A percentile compares a stretch with the other conserved stretches of the same genome.
Conservation (phyloP, 2,888 invertebrate species). For the Chromoteleia sp. region DNA sequence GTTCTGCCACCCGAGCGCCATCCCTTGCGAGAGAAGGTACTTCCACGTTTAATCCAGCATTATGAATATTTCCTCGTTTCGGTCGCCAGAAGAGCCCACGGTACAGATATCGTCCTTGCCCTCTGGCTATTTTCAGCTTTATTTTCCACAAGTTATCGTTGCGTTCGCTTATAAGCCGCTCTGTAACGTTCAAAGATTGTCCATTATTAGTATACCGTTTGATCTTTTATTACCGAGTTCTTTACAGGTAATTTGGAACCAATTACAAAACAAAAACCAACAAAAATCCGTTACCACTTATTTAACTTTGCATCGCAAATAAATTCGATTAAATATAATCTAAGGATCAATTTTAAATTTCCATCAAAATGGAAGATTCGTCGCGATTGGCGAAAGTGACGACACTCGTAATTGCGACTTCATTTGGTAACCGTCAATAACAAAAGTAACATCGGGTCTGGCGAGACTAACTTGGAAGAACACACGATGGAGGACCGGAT, state of each 20-base stretch:
- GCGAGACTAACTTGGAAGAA: background rate
- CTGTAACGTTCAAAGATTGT: constrained; percentile 59
- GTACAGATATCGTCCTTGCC: constrained; percentile 59
- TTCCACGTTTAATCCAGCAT: constrained; percentile 81
- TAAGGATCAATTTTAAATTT: constrained; percentile 15
- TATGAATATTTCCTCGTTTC: constrained; percentile 82
- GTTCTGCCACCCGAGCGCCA: constrained; percentile 72
- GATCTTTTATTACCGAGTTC: constrained; percentile 55
- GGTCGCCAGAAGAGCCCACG: constrained; percentile 54
- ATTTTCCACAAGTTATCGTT: constrained; percentile 65
- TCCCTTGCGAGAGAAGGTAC: constrained; percentile 70
- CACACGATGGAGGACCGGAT: background rate
- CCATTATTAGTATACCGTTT: constrained; percentile 55
- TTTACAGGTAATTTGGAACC: constrained; percentile 59
- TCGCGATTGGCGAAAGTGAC: no score
- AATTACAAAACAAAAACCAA: no score
- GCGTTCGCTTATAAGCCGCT: constrained; percentile 54
- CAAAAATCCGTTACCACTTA: constrained; percentile 10
- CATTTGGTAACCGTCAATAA: no score
- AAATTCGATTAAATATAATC: constrained; percentile 4
- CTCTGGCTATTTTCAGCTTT: constrained; percentile 67
- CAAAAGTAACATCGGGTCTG: no score
- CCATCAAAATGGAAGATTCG: no score
- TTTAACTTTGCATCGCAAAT: background rate
- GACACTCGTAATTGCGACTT: no score